Evolutionary conservation across 2,888 invertebrate species (phyloP).

Genomic region (Phlogophora meticulosa): DNA sequence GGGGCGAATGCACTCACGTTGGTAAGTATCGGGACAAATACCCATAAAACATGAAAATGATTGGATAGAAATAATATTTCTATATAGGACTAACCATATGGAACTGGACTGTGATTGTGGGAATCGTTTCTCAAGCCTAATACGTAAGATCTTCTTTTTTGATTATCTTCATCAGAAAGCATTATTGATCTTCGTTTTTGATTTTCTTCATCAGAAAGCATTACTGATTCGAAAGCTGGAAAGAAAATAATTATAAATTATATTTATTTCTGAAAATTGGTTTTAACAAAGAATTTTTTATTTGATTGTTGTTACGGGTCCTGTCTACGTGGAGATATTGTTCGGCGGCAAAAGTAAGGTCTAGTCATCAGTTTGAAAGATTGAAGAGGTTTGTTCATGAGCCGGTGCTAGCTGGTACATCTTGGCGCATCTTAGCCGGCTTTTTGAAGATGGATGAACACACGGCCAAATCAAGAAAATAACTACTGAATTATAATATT

Average conservation of each 20-base stretch:
- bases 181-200: slow-evolving; percentile 6
- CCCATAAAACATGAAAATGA: no score
- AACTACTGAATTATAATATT: not conserved
- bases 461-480: not conserved
- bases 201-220: not conserved
- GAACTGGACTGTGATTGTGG: not conserved
- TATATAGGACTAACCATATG: slow-evolving; percentile 56
- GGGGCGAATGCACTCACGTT: no score
- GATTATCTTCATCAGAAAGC: not conserved
- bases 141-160: not conserved
- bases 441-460: not conserved
- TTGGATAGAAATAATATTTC: no score
- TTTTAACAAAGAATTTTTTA: not conserved
- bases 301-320: not conserved
- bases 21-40: no score
- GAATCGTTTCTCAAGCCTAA: slow-evolving; percentile 5
- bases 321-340: not conserved
- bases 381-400: not conserved
- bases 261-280: no score
- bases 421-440: not conserved
- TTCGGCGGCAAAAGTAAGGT: not conserved
- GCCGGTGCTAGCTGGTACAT: not conserved
- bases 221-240: slow-evolving; percentile 34
- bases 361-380: not conserved
- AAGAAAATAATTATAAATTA: no score